phyloP scores from a whole-genome alignment of 1,140 invertebrate genomes.

The Pristionchus pacificus region DNA sequence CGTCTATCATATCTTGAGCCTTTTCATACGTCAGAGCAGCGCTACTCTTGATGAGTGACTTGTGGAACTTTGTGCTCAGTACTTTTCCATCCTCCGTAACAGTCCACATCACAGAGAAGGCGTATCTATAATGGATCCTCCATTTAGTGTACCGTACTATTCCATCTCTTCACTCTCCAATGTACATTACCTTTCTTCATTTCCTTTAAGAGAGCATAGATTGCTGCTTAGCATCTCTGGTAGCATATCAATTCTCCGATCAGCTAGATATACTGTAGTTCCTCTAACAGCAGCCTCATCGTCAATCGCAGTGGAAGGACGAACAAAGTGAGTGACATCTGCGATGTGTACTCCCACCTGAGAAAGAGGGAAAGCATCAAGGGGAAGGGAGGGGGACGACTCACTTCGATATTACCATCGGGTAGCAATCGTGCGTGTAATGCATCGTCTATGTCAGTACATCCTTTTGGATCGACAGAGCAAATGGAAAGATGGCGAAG shows the following conservation, averaged over 20 bases:
- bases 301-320: slow-evolving; percentile 80
- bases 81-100: slow-evolving; percentile 80
- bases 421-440: slow-evolving; percentile 71
- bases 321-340: slow-evolving; percentile 88
- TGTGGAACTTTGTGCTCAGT: slow-evolving; percentile 74
- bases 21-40: slow-evolving; percentile 57
- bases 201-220: slow-evolving; percentile 79
- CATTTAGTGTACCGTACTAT: too few relatives aligned
- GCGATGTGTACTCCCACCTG: slow-evolving; percentile 85
- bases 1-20: slow-evolving; percentile 67
- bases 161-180: too few relatives aligned
- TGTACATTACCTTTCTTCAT: slow-evolving; percentile 68
- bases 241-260: slow-evolving; percentile 62
- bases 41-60: slow-evolving; percentile 79
- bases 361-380: slow-evolving; percentile 61
- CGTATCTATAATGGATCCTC: slow-evolving; percentile 69
- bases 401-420: slow-evolving; percentile 23
- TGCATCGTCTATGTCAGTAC: slow-evolving; percentile 98
- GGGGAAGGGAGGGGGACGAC: neutral
- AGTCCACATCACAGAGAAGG: slow-evolving; percentile 90
- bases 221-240: slow-evolving; percentile 82
- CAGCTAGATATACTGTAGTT: slow-evolving; percentile 55
- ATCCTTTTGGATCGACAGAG: slow-evolving; percentile 96
- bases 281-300: slow-evolving; percentile 45
- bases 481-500: slow-evolving; percentile 76